phyloP scores from a whole-genome alignment of 2,113 vertebrate species.

The Hippoglossus stenolepis region DNA sequence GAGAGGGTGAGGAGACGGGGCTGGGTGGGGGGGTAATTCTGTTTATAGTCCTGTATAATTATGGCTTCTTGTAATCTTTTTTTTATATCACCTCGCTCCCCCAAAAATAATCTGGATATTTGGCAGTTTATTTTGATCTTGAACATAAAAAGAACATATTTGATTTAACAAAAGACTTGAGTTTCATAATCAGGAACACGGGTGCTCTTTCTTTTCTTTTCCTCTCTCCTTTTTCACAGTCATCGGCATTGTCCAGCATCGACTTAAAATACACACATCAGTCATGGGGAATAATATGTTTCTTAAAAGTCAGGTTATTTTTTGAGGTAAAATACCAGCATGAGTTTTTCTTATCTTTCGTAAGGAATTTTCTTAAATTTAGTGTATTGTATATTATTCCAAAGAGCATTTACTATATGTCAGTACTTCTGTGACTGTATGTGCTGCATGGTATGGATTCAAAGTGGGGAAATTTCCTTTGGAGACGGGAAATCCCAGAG shows the following conservation, averaged over 20 bases:
- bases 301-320: neutral
- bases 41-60: slow-evolving; percentile 11
- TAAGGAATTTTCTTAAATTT: neutral
- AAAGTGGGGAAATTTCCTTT: no score
- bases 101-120: neutral
- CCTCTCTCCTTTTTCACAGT: no score
- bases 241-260: neutral
- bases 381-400: no score
- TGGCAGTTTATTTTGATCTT: neutral
- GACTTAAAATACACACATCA: neutral
- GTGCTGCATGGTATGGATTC: no score
- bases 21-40: neutral
- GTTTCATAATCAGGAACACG: neutral
- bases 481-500: neutral
- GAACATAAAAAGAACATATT: neutral
- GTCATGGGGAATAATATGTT: neutral
- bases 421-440: no score
- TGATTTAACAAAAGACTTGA: neutral
- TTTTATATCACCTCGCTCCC: neutral
- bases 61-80: slow-evolving; percentile 6
- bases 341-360: neutral
- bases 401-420: no score
- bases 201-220: neutral
- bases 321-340: neutral
- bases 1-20: slow-evolving; percentile 5